Evolutionary conservation across 2,113 vertebrate genomes (phyloP), one percentile per base, ranked within the genome.

Genomic region (Ptychochromis oligacanthus): DNA sequence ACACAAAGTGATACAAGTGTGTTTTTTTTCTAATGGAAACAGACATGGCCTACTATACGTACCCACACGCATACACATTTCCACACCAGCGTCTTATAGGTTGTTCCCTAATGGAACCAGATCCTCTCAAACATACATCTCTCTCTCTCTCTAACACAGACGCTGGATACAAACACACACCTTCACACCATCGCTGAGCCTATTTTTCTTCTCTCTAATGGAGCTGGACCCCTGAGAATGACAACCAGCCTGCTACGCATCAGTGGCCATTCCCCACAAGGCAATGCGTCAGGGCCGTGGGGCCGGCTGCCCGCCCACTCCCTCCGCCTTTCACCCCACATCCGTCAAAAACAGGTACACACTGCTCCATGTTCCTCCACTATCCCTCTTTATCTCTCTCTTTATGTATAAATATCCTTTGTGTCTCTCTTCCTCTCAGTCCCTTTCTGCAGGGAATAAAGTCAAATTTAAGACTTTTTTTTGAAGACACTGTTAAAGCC

Each of bases 191-290:
- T 60, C 75, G 49, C 40, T 0, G 6, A 75, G 26, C 67, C 83
- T 26, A 87, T 87, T 92, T 79, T 87, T 92, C 77, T 65, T 65
- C 79, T 67, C 64, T 90, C 88, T 93, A 92, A 94, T 92, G 87
- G 93, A 93, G 89, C 83, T 4, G 67, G 85, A 89, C 90, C 89
- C 85, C 59, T 75, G 86, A 91, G 88, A 93, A 90, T 90, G 90
- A 93, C 93, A 91, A 90, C 88, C 87, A 88, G 79, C 77, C 88
- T 43, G 85, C 84, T 89, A 93, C 83, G 89, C 91, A 90, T 93
- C 89, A 91, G 64, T 82, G 89, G 75, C 40, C 88, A 93, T 92
- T 92, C 92, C 90, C 92, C 93, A 94, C 80, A 89, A 93, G 86
- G 92, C 89, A 84, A 57, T 83, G 90, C 90, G 79, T 74, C 85